Base-by-base conservation (phyloP, 1,140 invertebrate species). In the Zaprionus nigranus region DNA sequence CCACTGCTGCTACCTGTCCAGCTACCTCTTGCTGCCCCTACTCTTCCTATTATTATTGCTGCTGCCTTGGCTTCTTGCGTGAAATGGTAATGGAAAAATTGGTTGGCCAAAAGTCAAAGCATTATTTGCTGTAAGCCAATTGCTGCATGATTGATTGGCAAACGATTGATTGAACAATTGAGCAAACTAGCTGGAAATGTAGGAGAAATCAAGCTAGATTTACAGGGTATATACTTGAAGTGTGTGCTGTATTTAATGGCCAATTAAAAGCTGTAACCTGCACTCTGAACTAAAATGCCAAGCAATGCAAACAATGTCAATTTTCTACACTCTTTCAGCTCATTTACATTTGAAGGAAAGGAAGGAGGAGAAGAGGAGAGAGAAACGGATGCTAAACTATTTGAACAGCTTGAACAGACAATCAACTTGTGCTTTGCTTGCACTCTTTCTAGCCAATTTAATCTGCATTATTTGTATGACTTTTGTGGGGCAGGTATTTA, bases 111-210 rank as follows among this genome's bases (percentile, higher is more conserved):
- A 46, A 46, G 40, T 17, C 40, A 46, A 46, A 46, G n/a, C 40
- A 38, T 38, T 38, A 38, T 38, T 66, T 51, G 59, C 61, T 49
- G 72, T 70, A 62, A 80, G 54, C 20, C 58, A 63, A 81, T 17
- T 81, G 30, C 9, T 78, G 68, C 49, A 62, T 78, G 79, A 78
- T 82, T 78, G 68, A 82, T 82, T 77, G 75, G 59, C 28, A 28
- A 51, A 17, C n/a, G 63, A 36, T 66, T 66, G 63, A 66, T 66
- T 66, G 53, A 46, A 46, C 40, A 46, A n/a, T 46, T 46, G 40
- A 17, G n/a, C 3, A 20, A 46, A 17, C 15, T 7, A 40, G 38
- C 38, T 40, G n/a, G 38, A 40, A 40, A 40, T 40, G n/a, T 40
- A 6, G 38, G 0, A 6, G 5, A 7, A 43, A 43, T 5, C 6